Base-by-base conservation (phyloP, 2,113 vertebrate genomes). In the Toxostoma redivivum region DNA sequence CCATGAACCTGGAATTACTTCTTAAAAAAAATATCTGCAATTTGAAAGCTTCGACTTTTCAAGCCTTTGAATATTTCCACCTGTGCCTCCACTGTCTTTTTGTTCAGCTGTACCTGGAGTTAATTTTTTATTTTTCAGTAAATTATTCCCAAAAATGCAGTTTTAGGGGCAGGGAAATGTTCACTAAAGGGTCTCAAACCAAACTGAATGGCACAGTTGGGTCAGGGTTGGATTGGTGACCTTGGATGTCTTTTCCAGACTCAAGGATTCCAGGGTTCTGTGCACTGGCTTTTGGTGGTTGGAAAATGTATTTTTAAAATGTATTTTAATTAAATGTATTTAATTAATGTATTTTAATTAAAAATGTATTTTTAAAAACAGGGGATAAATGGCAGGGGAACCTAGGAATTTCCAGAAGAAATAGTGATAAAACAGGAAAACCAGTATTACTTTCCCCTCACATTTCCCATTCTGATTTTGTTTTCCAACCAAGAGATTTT, bases 131-230 rank as follows among this genome's bases (percentile, higher is more conserved):
- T 19, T 45, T 19, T 65, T 53, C 54, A 44, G 21, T 19, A 25
- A 87, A 45, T 58, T 24, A 23, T 67, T 61, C 19, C 65, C 47
- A 58, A 54, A 86, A 74, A 25, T 16, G 7, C 3, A 18, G 9
- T 30, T 92, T 74, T 25, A 56, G 66, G 60, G 44, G 54, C 44
- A n/a, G 18, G n/a, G 30, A 84, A 84, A 47, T 0, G 0, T 37
- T 73, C 45, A 23, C 10, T 33, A 1, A 33, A 65, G 54, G 25
- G 5, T 24, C 61, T 85, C 25, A 47, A 5, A 65, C 33, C 67
- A 21, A 15, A 54, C 18, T 8, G 37, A 44, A 9, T 7, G 10
- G 6, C 61, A 20, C 23, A 15, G 47, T 3, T 8, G 0, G 1
- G 11, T 23, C 61, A 58, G 20, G 25, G 31, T 10, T 20, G 53